Percentiles rank a stretch among this genome's conserved stretches.
These are phyloP conservation scores for Stegophylla sp. DNA, from an alignment of 2,888 invertebrate genomes.

Conservation along the genomic window DNA sequence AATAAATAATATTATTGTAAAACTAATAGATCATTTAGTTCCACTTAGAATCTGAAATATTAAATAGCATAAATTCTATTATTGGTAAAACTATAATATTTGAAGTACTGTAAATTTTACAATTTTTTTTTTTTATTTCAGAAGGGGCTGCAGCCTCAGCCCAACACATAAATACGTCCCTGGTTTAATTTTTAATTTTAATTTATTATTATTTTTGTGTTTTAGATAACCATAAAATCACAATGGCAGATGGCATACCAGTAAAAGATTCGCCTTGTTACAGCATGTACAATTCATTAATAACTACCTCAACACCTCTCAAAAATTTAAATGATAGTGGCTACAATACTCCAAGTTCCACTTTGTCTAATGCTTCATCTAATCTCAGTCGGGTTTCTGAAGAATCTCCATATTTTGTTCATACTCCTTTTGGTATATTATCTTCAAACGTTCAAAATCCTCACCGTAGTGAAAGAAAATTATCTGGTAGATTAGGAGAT, in stretches of 20 bases:
- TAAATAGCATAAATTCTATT: too few relatives aligned
- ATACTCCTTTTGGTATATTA: neutral
- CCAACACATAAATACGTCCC: too few relatives aligned
- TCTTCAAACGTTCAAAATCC: conserved; percentile 4
- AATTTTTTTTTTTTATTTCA: neutral
- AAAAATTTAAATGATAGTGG: conserved; percentile 51
- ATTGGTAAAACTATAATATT: neutral
- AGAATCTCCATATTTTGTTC: conserved; percentile 30
- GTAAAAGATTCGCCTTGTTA: conserved; percentile 34
- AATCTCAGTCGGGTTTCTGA: conserved; percentile 41
- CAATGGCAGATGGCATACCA: conserved; percentile 35
- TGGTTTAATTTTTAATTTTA: neutral
- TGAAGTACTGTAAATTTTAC: neutral
- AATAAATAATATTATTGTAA: too few relatives aligned
- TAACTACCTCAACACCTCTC: conserved; percentile 47
- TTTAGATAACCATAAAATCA: conserved; percentile 27
- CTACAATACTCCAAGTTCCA: conserved; percentile 37
- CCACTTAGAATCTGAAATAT: too few relatives aligned
- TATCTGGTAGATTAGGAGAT: conserved; percentile 30
- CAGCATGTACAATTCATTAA: conserved; percentile 24
- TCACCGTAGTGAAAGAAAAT: neutral
- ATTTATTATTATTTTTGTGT: conserved; percentile 12
- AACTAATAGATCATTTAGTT: too few relatives aligned
- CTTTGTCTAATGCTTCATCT: conserved; percentile 19
- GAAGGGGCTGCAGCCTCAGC: too few relatives aligned